A percentile compares a stretch with the other conserved stretches of the same genome.
Conservation (phyloP, 2,888 invertebrate genomes). For the Scrobipalpa atriplicella region DNA sequence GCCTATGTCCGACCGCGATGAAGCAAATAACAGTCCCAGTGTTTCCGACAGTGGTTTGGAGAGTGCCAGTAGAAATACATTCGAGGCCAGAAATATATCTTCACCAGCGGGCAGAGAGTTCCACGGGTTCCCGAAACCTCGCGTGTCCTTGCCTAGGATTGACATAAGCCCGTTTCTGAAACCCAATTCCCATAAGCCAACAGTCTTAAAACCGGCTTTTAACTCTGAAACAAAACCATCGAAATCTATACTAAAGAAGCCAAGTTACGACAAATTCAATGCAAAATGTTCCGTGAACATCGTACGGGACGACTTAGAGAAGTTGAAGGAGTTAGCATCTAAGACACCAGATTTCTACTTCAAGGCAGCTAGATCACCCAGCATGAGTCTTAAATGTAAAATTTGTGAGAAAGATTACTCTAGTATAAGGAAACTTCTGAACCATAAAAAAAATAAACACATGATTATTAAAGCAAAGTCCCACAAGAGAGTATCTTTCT, state of each 20-base stretch:
- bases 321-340: conserved; percentile 42
- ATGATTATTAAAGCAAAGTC: conserved; percentile 56
- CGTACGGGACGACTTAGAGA: conserved; percentile 50
- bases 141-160: conserved; percentile 51
- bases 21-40: conserved; percentile 41
- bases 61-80: background rate
- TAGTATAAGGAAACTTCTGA: conserved; percentile 57
- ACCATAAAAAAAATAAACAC: conserved; percentile 67
- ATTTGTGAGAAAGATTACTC: conserved; percentile 65
- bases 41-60: conserved; percentile 30
- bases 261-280: conserved; percentile 36
- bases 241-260: conserved; percentile 19
- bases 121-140: conserved; percentile 58
- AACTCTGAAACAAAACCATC: background rate
- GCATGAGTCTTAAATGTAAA: conserved; percentile 53
- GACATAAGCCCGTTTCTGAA: conserved; percentile 58
- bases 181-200: background rate
- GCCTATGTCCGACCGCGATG: conserved; percentile 59
- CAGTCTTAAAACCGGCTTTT: conserved; percentile 17
- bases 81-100: conserved; percentile 33
- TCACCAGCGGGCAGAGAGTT: conserved; percentile 43
- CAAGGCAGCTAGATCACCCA: conserved; percentile 30
- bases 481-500: conserved; percentile 68
- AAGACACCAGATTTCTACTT: conserved; percentile 18
- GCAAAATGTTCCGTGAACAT: conserved; percentile 54